phyloP scores from a whole-genome alignment of 1,140 invertebrate species.

The Drosophila yakuba region DNA sequence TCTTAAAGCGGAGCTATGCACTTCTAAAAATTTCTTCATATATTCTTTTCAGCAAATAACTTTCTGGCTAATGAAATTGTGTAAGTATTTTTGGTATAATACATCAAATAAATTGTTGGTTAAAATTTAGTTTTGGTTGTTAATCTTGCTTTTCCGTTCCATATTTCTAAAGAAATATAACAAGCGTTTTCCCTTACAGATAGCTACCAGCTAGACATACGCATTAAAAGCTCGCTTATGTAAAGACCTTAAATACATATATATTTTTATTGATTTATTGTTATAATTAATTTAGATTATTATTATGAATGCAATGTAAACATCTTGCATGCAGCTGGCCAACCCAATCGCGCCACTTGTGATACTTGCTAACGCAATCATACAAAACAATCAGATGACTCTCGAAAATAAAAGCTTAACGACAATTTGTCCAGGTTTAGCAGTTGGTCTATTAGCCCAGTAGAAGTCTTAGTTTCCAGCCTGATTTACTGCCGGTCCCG shows the following conservation, averaged over 20 bases:
- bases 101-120: no score
- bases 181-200: no score
- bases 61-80: no score
- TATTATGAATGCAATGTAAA: slow-evolving; percentile 62
- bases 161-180: neutral
- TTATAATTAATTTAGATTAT: slow-evolving; percentile 57
- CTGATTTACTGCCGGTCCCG: slow-evolving; percentile 16
- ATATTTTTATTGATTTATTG: slow-evolving; percentile 44
- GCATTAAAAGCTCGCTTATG: neutral
- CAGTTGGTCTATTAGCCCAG: slow-evolving; percentile 14
- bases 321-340: slow-evolving; percentile 34
- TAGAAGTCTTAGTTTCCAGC: slow-evolving; percentile 33
- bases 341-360: slow-evolving; percentile 25
- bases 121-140: no score
- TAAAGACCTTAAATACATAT: slow-evolving; percentile 39
- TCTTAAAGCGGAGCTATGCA: no score
- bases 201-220: neutral
- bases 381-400: slow-evolving; percentile 51
- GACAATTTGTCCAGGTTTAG: slow-evolving; percentile 54
- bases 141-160: no score
- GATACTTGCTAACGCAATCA: slow-evolving; percentile 35
- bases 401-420: slow-evolving; percentile 54
- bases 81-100: no score
- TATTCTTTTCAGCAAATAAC: no score
- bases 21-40: no score